A percentile compares a stretch with the other conserved stretches of the same genome.
These are phyloP conservation scores for Drosophila chauvacae DNA, from an alignment of 1,140 invertebrate genomes.

Conservation along the genomic window DNA sequence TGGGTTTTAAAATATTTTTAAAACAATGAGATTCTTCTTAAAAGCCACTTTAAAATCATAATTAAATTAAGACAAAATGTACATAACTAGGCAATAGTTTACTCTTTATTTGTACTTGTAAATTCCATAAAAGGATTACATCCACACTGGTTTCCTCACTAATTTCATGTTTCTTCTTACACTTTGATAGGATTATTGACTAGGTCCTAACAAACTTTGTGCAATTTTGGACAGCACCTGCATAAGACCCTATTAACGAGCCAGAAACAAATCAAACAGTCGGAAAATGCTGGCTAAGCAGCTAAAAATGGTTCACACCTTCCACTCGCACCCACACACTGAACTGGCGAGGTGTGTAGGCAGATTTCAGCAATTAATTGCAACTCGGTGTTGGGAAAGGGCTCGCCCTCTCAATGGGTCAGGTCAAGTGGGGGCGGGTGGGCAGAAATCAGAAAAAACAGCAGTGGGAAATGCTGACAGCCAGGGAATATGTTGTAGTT, in stretches of 20 bases:
- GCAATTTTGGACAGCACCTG: not conserved
- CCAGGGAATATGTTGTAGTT: conserved; percentile 52
- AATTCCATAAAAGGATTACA: not conserved
- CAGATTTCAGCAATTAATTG: conserved; percentile 46
- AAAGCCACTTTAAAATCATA: too few relatives aligned
- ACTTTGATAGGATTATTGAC: not conserved
- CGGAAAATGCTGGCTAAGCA: conserved; percentile 23
- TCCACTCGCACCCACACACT: conserved; percentile 19
- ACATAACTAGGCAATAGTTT: too few relatives aligned
- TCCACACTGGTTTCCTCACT: not conserved
- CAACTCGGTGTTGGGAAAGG: conserved; percentile 29
- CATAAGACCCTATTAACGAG: conserved; percentile 7
- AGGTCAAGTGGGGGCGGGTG: conserved; percentile 58
- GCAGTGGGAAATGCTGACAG: conserved; percentile 67
- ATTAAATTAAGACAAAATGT: too few relatives aligned
- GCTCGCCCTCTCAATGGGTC: conserved; percentile 61
- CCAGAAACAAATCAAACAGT: conserved; percentile 19
- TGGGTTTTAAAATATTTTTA: too few relatives aligned
- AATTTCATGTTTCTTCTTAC: not conserved
- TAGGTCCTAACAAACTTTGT: not conserved
- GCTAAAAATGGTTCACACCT: conserved; percentile 46
- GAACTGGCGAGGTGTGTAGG: conserved; percentile 13
- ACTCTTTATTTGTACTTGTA: not conserved
- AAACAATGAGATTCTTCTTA: too few relatives aligned
- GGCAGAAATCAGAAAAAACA: conserved; percentile 32